A percentile compares a stretch with the other conserved stretches of the same genome.
Evolutionary conservation across 2,888 invertebrate species (phyloP).

Genomic region (Hofmannophila pseudospretella): DNA sequence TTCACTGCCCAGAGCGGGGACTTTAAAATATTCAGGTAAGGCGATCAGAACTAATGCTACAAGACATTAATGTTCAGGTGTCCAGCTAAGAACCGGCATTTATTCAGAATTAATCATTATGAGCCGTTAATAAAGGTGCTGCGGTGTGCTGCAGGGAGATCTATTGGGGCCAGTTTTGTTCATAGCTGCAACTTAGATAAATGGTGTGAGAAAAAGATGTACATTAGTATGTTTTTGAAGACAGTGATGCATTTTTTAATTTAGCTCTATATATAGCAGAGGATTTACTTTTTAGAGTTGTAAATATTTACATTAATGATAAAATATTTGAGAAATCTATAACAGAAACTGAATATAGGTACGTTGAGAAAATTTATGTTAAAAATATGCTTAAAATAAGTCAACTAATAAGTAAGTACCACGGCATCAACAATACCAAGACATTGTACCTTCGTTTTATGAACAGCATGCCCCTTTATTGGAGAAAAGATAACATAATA

Average conservation of each 20-base stretch:
- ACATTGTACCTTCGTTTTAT: no score
- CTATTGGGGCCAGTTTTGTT: constrained; percentile 20
- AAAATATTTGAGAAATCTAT: no score
- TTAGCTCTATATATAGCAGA: no score
- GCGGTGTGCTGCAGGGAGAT: constrained; percentile 34
- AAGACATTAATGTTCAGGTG: constrained; percentile 47
- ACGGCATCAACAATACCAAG: no score
- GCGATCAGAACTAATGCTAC: constrained; percentile 42
- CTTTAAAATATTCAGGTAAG: constrained; percentile 26
- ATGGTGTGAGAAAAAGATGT: constrained; percentile 4
- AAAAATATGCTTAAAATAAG: no score
- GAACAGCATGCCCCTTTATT: not conserved
- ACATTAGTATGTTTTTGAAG: constrained; percentile 15
- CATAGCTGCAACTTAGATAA: constrained; percentile 5
- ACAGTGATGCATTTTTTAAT: no score
- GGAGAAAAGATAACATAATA: constrained; percentile 1
- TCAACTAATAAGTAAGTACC: no score
- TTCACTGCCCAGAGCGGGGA: not conserved
- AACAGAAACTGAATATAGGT: no score
- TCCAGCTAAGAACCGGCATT: constrained; percentile 45
- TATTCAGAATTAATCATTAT: constrained; percentile 57
- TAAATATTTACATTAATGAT: no score
- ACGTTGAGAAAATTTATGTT: no score
- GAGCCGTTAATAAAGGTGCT: constrained; percentile 40
- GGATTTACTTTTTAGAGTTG: no score